Base-by-base conservation (phyloP, 1,140 invertebrate genomes). In the Acyrthosiphon pisum region DNA sequence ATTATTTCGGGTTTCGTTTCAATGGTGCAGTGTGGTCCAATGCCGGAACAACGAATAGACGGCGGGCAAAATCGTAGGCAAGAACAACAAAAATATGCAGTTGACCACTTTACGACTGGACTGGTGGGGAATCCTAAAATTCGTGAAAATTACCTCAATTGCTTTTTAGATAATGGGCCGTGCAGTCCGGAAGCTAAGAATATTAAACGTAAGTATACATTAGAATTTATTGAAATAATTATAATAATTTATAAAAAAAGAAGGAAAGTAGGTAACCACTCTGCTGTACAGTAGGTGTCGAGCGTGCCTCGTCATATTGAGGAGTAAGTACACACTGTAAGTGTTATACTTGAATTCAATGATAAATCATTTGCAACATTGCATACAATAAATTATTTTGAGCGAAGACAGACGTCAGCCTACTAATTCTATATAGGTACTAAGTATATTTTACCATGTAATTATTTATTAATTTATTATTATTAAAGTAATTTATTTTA, bases 141-240 rank as follows among this genome's bases (percentile, higher is more conserved):
- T 26, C 95, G 97, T 4, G 95, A 95, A 2, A 96, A 96, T 84
- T 97, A 98, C 94, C 94, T 96, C 6, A 96, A 97, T 93, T 98
- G 97, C 94, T 94, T 97, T 4, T 93, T 97, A 93, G 96, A 97
- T 0, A 95, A 96, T 87, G 97, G 96, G 22, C 95, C 96, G 20
- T 98, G 97, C 95, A 97, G 96, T 18, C 95, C 96, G n/a, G 97
- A 97, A 88, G 97, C 96, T 84, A 95, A 95, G 88, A 97, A 97
- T 95, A 94, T 98, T 0, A 97, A 96, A 95, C 96, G 97, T 97
- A 95, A 95, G 96, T 96, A 89, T 56, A 84, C 83, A 14, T 30
- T 76, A n/a, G 14, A n/a, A 76, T n/a, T 18, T 76, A 76, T n/a
- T 76, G 14, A 76, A n/a, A 76, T 18, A 18, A 4, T 76, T n/a